Conservation (phyloP, 2,797 vertebrate genomes). For the Ceryle rudis region DNA sequence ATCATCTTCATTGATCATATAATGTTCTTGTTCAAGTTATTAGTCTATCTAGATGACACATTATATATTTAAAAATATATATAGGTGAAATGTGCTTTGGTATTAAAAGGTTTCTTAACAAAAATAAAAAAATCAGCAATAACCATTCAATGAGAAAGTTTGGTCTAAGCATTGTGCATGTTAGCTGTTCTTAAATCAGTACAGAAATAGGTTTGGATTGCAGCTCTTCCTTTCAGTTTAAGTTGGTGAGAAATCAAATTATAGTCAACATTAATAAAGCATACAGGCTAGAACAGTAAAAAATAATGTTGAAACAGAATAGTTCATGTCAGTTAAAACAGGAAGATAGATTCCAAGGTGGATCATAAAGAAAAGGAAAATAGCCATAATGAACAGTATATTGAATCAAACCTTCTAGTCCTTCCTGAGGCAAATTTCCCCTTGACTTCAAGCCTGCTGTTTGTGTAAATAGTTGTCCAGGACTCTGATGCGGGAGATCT, state of each 20-base stretch:
- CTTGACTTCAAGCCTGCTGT: not conserved
- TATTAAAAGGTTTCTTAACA: not conserved
- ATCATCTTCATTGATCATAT: not conserved
- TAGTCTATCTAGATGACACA: not conserved
- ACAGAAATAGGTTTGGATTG: constrained; percentile 38
- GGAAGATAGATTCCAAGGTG: constrained; percentile 51
- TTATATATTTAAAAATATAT: not conserved
- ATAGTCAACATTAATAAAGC: constrained; percentile 58
- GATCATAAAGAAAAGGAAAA: constrained; percentile 50
- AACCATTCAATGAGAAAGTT: constrained; percentile 38
- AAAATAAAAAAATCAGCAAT: constrained; percentile 5
- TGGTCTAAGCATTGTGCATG: not conserved
- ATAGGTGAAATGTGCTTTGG: not conserved
- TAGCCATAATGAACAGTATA: constrained; percentile 29
- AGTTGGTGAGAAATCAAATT: constrained; percentile 62
- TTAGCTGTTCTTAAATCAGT: constrained; percentile 58
- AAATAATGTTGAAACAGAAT: constrained; percentile 56
- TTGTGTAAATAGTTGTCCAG: constrained; percentile 19
- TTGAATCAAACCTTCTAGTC: constrained; percentile 12
- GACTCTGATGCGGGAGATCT: constrained; percentile 3
- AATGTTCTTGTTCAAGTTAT: not conserved
- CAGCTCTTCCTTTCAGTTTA: constrained; percentile 45
- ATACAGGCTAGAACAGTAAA: constrained; percentile 40
- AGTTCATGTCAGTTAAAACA: constrained; percentile 54
- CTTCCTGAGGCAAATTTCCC: constrained; percentile 24